These are phyloP conservation scores for Drosophila cracens DNA, from an alignment of 2,888 invertebrate species.

Conservation along the genomic window DNA sequence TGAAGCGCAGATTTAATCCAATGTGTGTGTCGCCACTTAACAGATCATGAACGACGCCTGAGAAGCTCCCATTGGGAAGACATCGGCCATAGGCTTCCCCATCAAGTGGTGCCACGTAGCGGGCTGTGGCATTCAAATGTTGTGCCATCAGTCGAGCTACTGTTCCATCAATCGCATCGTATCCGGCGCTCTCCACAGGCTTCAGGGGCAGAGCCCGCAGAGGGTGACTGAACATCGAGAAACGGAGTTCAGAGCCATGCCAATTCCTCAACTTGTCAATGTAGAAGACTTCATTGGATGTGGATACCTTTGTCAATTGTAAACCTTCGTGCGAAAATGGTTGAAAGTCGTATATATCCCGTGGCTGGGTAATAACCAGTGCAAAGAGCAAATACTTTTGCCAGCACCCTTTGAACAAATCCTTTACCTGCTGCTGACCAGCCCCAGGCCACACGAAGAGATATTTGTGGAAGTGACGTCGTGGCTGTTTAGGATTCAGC, in stretches of 20 bases:
- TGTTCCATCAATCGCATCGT: conserved; percentile 64
- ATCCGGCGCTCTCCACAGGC: conserved; percentile 48
- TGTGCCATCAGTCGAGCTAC: conserved; percentile 62
- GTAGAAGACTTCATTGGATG: conserved; percentile 12
- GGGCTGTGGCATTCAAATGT: conserved; percentile 74
- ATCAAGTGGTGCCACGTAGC: conserved; percentile 71
- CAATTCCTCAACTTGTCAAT: conserved; percentile 76
- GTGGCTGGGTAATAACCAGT: conserved; percentile 54
- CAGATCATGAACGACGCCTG: conserved; percentile 73
- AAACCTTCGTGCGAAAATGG: conserved; percentile 73
- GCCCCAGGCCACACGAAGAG: conserved; percentile 73
- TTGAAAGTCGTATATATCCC: conserved; percentile 68
- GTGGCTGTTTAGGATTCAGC: conserved; percentile 68
- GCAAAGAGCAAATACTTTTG: conserved; percentile 68
- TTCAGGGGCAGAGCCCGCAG: conserved; percentile 67
- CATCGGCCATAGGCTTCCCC: conserved; percentile 74
- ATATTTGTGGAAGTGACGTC: conserved; percentile 77
- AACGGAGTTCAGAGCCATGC: conserved; percentile 63
- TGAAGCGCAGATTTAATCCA: conserved; percentile 76
- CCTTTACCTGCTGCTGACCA: conserved; percentile 39
- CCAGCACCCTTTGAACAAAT: conserved; percentile 72
- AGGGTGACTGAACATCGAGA: conserved; percentile 76
- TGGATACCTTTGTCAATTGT: conserved; percentile 32
- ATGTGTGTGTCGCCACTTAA: conserved; percentile 67
- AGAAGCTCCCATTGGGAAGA: conserved; percentile 64